Conservation (phyloP, 2,797 vertebrate genomes). For the Premnoplex brunnescens region DNA sequence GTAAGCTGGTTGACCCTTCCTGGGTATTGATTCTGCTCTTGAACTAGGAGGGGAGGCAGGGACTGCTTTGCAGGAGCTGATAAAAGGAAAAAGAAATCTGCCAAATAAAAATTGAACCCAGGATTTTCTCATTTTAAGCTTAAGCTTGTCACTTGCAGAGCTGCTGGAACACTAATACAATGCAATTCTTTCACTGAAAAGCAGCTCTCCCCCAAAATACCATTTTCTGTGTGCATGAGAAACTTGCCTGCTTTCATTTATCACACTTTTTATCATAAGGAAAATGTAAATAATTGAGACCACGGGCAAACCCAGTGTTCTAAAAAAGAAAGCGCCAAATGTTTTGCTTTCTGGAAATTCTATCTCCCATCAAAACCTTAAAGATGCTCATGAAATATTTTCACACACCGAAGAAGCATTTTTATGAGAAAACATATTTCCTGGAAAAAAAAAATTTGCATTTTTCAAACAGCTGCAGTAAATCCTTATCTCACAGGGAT, state of each 20-base stretch:
- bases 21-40: constrained; percentile 33
- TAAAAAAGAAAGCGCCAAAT: neutral
- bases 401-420: neutral
- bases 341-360: neutral
- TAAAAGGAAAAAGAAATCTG: neutral
- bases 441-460: constrained; percentile 13
- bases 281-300: constrained; percentile 23
- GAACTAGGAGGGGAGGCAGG: neutral
- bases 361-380: constrained; percentile 18
- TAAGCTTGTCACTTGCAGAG: neutral
- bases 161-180: neutral
- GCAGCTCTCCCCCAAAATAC: neutral
- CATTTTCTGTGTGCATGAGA: neutral
- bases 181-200: neutral
- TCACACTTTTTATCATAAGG: neutral
- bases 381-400: constrained; percentile 44
- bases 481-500: constrained; percentile 26
- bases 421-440: constrained; percentile 39
- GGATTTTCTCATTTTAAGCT: constrained; percentile 11
- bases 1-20: constrained; percentile 41
- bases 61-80: neutral
- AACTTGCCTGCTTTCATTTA: neutral
- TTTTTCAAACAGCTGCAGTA: constrained; percentile 56
- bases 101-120: neutral
- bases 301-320: neutral